Evolutionary conservation across 2,113 vertebrate genomes (phyloP).

Genomic region (Dromiciops gliroides): DNA sequence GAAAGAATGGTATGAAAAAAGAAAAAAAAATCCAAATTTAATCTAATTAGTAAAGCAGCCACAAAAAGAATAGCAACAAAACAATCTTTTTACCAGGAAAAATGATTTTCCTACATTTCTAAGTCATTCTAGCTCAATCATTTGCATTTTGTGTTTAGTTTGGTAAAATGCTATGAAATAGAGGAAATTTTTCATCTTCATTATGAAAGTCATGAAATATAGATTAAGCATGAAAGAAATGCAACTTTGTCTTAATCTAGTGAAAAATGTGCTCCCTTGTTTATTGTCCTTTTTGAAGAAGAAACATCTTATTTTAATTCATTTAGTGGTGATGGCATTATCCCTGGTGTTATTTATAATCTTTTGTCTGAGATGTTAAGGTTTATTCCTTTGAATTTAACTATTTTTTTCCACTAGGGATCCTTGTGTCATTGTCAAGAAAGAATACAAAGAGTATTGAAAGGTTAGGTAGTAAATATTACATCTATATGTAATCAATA

Average conservation of each 20-base stretch:
- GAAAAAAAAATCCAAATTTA: background rate
- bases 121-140: background rate
- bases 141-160: background rate
- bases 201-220: constrained; percentile 26
- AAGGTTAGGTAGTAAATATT: constrained; percentile 26
- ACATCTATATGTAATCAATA: background rate
- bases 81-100: background rate
- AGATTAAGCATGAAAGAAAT: constrained; percentile 13
- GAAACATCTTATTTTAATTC: constrained; percentile 30
- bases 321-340: background rate
- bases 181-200: background rate
- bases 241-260: background rate
- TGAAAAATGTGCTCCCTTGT: constrained; percentile 12
- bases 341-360: constrained; percentile 20
- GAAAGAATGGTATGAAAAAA: background rate
- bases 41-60: background rate
- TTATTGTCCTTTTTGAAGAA: background rate
- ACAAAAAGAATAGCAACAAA: background rate
- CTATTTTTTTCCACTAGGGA: background rate
- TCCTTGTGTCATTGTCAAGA: background rate
- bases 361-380: background rate
- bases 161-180: constrained; percentile 13
- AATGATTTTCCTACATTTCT: background rate
- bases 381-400: background rate
- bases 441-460: constrained; percentile 22